phyloP scores from a whole-genome alignment of 2,113 vertebrate species.

The Corydoras sp. region DNA sequence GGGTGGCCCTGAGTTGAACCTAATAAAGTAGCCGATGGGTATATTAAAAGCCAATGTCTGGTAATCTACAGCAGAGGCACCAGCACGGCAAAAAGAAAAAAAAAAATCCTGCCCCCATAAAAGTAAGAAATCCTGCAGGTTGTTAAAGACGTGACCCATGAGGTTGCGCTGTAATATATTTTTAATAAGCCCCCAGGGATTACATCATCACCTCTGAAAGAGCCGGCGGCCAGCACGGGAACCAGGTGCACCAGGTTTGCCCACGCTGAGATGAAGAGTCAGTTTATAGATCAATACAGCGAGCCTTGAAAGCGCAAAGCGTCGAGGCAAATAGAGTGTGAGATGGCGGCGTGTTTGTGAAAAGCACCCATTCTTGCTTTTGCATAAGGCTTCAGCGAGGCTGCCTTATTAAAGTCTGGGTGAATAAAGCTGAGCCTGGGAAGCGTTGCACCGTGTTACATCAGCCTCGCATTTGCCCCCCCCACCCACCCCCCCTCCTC shows the following conservation, averaged over 20 bases:
- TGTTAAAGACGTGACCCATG: conserved; percentile 58
- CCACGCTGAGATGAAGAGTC: conserved; percentile 11
- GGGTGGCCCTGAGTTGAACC: too few relatives aligned
- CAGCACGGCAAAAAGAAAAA: conserved; percentile 52
- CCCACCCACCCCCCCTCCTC: conserved; percentile 24
- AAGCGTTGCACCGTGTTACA: conserved; percentile 50
- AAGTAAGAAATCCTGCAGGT: conserved; percentile 36
- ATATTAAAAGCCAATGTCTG: background rate
- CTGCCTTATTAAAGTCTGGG: conserved; percentile 54
- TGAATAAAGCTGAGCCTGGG: conserved; percentile 52
- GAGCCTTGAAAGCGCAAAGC: conserved; percentile 58
- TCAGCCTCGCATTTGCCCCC: conserved; percentile 40
- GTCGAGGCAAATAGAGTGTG: conserved; percentile 51
- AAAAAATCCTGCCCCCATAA: background rate
- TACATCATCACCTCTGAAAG: conserved; percentile 57
- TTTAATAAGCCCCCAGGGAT: conserved; percentile 65
- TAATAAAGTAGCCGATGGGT: background rate
- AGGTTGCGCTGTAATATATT: conserved; percentile 57
- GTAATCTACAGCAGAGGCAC: conserved; percentile 1
- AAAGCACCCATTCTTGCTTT: conserved; percentile 41
- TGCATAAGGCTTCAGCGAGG: conserved; percentile 55
- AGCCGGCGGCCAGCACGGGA: conserved; percentile 42
- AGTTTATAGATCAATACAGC: conserved; percentile 60
- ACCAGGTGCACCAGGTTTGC: conserved; percentile 18
- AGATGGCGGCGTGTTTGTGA: conserved; percentile 50